Evolutionary conservation across 2,888 invertebrate genomes (phyloP), one percentile per base, ranked within the genome.

Genomic region (Diloba caeruleocephala): DNA sequence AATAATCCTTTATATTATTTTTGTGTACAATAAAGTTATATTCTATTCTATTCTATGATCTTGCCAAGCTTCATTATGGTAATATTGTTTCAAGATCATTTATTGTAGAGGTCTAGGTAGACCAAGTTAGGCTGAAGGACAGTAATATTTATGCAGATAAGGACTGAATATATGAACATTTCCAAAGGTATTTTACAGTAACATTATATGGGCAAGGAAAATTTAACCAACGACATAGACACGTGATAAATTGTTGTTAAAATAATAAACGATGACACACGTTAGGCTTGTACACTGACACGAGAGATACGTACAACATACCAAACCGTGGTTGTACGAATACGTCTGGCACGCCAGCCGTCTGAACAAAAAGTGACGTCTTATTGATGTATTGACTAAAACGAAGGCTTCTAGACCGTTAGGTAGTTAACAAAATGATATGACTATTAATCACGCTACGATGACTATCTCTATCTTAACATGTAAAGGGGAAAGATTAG

Each of bases 251-350:
- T 88, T 81, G 81, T 81, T 84, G 80, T 84, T 84, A 82, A 81
- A 88, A 89, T 81, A 84, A 85, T 89, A 89, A 90, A 90, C 89
- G 90, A 88, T 89, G 89, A 87, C 88, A 89, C 78, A 79, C 73
- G 81, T 78, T 81, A 74, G 74, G 65, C 76, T 73, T 71, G 68
- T 60, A 53, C 49, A 66, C 21, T 21, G 79, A 80, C 81, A 78
- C 62, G 74, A 75, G 81, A 60, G 58, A 71, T 72, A 76, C 76
- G 78, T 21, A 21, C 5, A 21, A 81, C 79, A 84, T 81, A 82
- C 80, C 79, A 76, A 79, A 67, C 76, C 45, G 57, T 61, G 73
- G 61, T 57, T 62, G 71, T 71, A 65, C 51, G 54, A 60, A 49
- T 39, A 42, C 41, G 29, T 55, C 59, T 48, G 28, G 51, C 49